phyloP scores from a whole-genome alignment of 2,888 invertebrate species.

The Fabriciana adippe region DNA sequence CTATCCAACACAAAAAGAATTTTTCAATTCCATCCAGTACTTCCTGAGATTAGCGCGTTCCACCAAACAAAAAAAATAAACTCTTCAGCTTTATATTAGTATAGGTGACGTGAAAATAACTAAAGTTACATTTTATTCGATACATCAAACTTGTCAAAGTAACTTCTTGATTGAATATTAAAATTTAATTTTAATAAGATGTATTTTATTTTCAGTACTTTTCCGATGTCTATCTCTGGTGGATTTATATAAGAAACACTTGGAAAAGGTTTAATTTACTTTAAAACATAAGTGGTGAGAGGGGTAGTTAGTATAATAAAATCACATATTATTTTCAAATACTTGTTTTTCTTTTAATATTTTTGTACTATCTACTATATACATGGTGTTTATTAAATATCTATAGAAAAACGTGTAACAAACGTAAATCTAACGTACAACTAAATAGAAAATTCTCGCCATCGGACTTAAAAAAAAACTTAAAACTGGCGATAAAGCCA shows the following conservation, averaged over 20 bases:
- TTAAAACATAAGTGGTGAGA: background rate
- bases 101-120: too few relatives aligned
- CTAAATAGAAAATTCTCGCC: constrained; percentile 47
- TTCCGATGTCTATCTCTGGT: constrained; percentile 64
- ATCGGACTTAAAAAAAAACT: constrained; percentile 25
- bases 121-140: too few relatives aligned
- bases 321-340: constrained; percentile 37
- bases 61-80: too few relatives aligned
- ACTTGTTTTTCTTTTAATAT: constrained; percentile 72
- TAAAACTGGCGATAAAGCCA: constrained; percentile 21
- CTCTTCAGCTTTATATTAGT: too few relatives aligned
- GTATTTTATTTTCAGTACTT: constrained; percentile 53
- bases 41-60: too few relatives aligned
- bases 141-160: too few relatives aligned
- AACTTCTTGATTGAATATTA: too few relatives aligned
- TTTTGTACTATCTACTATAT: constrained; percentile 82
- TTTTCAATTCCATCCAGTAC: too few relatives aligned
- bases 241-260: constrained; percentile 56
- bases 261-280: constrained; percentile 39
- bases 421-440: constrained; percentile 65
- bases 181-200: too few relatives aligned
- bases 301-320: constrained; percentile 8
- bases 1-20: too few relatives aligned
- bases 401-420: constrained; percentile 74
- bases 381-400: constrained; percentile 76